Base-by-base conservation (phyloP, 2,113 vertebrate genomes). In the Actenoides lindsayi region DNA sequence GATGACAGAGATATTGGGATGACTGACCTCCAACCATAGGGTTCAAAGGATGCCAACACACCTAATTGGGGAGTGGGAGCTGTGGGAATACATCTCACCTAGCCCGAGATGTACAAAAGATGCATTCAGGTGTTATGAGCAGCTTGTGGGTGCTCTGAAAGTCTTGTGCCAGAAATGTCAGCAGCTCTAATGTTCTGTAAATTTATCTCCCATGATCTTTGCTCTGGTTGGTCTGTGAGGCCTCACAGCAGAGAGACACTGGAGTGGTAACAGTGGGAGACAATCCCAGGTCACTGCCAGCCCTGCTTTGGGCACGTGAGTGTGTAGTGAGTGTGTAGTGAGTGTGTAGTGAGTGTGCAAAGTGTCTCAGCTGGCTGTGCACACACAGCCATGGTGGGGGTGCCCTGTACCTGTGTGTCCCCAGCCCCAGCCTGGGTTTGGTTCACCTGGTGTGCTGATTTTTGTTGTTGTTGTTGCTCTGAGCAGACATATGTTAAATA, bases 401-500 rank as follows among this genome's bases (percentile, higher is more conserved):
- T 21, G 42, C 41, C 8, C 17, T n/a, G 53, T 28, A 54, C 31
- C 24, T 46, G 28, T 1, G 1, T 3, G 0, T 31, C 11, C 37
- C 30, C 37, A 0, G 46, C 50, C 30, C 39, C 1, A 0, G 46
- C 48, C 69, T 57, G 63, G 23, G 10, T 44, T 28, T 1, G 1
- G 28, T 33, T 83, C 1, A 1, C 11, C 17, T 0, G 1, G 21
- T 3, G 1, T 3, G 0, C 8, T 62, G 46, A n/a, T 12, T 53
- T 37, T 33, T 27, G 37, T 3, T 59, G 25, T 53, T 51, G 6
- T 20, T 60, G 9, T 37, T 62, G 19, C 30, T 74, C 41, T 35
- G 25, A 71, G 33, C 2, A 1, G 35, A 11, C 10, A 33, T 2
- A 0, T 42, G n/a, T 56, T n/a, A 54, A 71, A 35, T 3, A 9